phyloP scores from a whole-genome alignment of 2,888 invertebrate genomes.

The Ectemnius cavifrons region DNA sequence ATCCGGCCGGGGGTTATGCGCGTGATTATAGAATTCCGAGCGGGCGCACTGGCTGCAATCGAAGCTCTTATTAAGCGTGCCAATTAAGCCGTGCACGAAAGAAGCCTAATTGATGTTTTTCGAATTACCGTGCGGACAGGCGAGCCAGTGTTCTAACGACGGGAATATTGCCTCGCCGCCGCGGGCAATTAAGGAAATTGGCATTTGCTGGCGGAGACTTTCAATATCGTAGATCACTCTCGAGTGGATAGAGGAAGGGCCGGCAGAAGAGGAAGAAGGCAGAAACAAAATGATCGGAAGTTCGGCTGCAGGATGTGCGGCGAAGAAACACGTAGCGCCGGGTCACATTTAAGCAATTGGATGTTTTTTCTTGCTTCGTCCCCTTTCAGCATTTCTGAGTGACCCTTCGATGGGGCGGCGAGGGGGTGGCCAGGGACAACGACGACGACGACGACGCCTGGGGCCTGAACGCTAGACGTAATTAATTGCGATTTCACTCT shows the following conservation, averaged over 20 bases:
- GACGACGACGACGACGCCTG: constrained; percentile 46
- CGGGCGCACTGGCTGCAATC: constrained; percentile 5
- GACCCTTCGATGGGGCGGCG: constrained; percentile 42
- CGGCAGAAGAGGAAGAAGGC: neutral
- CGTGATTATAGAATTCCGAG: constrained; percentile 21
- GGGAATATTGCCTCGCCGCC: neutral
- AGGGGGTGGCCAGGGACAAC: constrained; percentile 24
- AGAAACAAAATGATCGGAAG: constrained; percentile 4
- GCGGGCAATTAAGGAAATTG: constrained; percentile 28
- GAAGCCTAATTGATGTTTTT: constrained; percentile 13
- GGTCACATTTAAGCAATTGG: constrained; percentile 66
- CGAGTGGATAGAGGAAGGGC: neutral
- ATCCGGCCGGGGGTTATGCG: constrained; percentile 12
- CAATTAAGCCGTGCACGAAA: constrained; percentile 11
- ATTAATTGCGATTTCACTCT: constrained; percentile 75
- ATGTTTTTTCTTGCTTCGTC: constrained; percentile 46
- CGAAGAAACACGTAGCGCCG: constrained; percentile 47
- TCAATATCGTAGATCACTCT: constrained; percentile 2
- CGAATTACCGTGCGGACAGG: neutral
- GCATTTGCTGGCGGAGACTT: constrained; percentile 1
- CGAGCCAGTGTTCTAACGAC: too few relatives aligned
- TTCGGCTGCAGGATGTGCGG: constrained; percentile 20
- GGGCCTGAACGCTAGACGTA: constrained; percentile 57
- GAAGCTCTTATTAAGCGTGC: constrained; percentile 15
- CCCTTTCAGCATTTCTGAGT: constrained; percentile 51